Percentiles rank a stretch among this genome's conserved stretches.
phyloP scores from a whole-genome alignment of 1,140 invertebrate species.

The Drosophila cardini region DNA sequence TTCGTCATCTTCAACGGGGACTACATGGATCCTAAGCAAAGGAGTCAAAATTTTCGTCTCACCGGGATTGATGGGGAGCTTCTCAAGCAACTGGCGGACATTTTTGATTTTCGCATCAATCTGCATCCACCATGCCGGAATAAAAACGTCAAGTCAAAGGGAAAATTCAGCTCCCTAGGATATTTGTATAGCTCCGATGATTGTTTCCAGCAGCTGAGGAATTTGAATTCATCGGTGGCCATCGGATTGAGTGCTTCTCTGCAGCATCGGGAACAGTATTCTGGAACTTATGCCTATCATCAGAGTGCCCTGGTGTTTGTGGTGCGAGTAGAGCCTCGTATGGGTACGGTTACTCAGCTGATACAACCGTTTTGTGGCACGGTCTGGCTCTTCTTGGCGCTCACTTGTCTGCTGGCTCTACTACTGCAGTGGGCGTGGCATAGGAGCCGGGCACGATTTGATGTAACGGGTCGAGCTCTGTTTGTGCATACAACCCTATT shows the following conservation, averaged over 20 bases:
- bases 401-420: conserved; percentile 28
- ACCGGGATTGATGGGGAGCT: conserved; percentile 65
- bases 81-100: conserved; percentile 49
- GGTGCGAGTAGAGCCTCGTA: conserved; percentile 39
- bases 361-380: conserved; percentile 41
- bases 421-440: conserved; percentile 36
- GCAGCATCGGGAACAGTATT: conserved; percentile 42
- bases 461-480: conserved; percentile 5
- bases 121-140: conserved; percentile 56
- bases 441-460: background rate
- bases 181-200: conserved; percentile 16
- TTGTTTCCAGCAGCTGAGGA: conserved; percentile 53
- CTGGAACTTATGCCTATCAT: conserved; percentile 53
- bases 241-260: conserved; percentile 69
- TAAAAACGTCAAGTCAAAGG: background rate
- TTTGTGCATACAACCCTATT: conserved; percentile 56
- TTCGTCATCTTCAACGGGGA: conserved; percentile 56
- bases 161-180: background rate
- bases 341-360: conserved; percentile 55
- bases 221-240: conserved; percentile 41
- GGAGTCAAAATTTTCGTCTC: conserved; percentile 35
- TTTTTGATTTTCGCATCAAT: conserved; percentile 53
- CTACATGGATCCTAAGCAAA: conserved; percentile 31
- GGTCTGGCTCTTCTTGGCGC: conserved; percentile 49
- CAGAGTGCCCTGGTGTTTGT: conserved; percentile 66